Evolutionary conservation across 2,113 vertebrate species (phyloP).

Genomic region (Leucopsar rothschildi): DNA sequence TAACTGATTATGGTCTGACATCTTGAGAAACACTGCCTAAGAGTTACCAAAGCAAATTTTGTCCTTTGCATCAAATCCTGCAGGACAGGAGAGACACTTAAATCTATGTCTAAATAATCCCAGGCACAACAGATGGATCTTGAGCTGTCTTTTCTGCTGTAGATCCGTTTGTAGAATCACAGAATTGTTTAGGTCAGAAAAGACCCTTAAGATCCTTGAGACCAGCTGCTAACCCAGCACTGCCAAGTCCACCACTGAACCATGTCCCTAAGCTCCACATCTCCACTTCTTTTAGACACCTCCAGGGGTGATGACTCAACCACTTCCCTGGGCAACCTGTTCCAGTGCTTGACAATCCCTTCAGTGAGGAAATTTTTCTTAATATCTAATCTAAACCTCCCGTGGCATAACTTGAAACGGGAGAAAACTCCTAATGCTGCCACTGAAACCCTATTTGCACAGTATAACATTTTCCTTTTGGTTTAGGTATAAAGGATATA

Average conservation of each 20-base stretch:
- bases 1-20: background rate
- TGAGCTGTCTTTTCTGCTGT: background rate
- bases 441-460: background rate
- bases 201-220: background rate
- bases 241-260: background rate
- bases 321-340: background rate
- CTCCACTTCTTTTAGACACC: background rate
- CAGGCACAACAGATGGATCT: background rate
- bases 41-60: background rate
- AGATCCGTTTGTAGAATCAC: background rate
- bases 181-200: background rate
- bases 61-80: background rate
- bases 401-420: background rate
- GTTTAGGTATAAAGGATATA: background rate
- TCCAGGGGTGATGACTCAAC: background rate
- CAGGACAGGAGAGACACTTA: background rate
- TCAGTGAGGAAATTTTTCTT: background rate
- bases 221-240: background rate
- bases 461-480: background rate
- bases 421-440: background rate
- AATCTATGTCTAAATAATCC: background rate
- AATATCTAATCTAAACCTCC: background rate
- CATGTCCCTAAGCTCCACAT: background rate
- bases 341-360: background rate
- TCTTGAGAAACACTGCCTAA: background rate